Conservation (phyloP, 2,113 vertebrate genomes). For the Oryzias javanicus region DNA sequence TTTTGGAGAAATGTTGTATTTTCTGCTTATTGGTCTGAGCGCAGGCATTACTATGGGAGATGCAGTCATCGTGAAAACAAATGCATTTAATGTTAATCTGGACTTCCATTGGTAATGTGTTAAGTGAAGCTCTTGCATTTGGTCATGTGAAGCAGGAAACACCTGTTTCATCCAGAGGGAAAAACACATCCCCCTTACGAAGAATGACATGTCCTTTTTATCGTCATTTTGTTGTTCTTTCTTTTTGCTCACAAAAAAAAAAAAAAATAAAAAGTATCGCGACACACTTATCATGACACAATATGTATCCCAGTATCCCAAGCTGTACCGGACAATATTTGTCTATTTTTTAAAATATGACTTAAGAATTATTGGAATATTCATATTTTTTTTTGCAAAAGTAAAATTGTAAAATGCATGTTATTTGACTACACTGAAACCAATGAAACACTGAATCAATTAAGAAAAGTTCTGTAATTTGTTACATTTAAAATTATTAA, state of each 20-base stretch:
- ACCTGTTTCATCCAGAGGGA: conserved; percentile 53
- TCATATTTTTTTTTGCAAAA: too few species aligned
- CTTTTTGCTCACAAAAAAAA: conserved; percentile 52
- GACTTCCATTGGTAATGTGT: conserved; percentile 36
- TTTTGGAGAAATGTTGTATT: not conserved
- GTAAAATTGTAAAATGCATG: too few species aligned
- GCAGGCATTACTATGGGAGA: conserved; percentile 9
- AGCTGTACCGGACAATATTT: too few species aligned
- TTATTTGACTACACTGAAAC: too few species aligned
- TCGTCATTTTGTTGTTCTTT: conserved; percentile 40
- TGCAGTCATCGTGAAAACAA: conserved; percentile 35
- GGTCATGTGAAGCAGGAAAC: conserved; percentile 53
- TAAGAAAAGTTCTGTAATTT: too few species aligned
- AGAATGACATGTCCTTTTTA: conserved; percentile 62
- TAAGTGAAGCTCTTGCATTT: conserved; percentile 37
- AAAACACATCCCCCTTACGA: conserved; percentile 37
- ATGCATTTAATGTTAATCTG: conserved; percentile 41
- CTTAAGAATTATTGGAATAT: too few species aligned
- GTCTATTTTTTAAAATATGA: too few species aligned
- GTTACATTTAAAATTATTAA: too few species aligned
- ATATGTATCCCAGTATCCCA: too few species aligned
- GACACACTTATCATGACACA: too few species aligned
- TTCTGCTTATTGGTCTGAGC: conserved; percentile 14
- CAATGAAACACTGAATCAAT: too few species aligned
- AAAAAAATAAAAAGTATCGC: conserved; percentile 39